Evolutionary conservation across 2,113 vertebrate species (phyloP), one percentile per base, ranked within the genome.

Genomic region (Pomatostomus ruficeps): DNA sequence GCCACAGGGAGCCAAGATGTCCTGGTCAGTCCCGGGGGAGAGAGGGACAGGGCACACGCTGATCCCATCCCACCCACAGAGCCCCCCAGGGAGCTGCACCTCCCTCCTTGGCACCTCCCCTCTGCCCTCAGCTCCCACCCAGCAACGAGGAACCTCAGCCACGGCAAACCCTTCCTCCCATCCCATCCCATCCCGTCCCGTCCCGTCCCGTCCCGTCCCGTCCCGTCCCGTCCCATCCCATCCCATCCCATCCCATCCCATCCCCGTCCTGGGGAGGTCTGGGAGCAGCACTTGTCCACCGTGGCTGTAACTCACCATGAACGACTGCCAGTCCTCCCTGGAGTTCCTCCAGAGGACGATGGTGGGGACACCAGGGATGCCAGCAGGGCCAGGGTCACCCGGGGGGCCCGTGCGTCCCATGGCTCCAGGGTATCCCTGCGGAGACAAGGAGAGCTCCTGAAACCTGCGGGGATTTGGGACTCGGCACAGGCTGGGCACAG

Each of bases 301-400:
- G 0, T 0, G 1, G 62, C 25, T 22, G 19, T 8, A 14, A 94
- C 96, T 95, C 95, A 99, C 99, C 84, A 73, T 98, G 94, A 99
- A 99, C 1, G 79, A 96, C 52, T 97, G 96, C 99, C 98, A 99
- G 74, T 99, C 99, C 67, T 99, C 98, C 18, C 85, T 95, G 16
- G 98, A 98, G 90, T 99, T 99, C 91, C 95, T 98, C 98, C 98
- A 99, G 62, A 99, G 97, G 87, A 99, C 92, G 17, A 99, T 40
- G 28, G 95, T 97, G 28, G 99, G 99, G 65, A 98, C 93, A 33
- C 99, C 99, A 0, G 98, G 94, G 14, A 95, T 96, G 43, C 99
- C 99, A 5, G 62, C 95, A 29, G 97, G 97, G 21, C 99, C 99
- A 0, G 85, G 96, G 12, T 96, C 91, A 2, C 99, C 99, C 0